Evolutionary conservation across 2,797 vertebrate species (phyloP), one percentile per base, ranked within the genome.

Genomic region (Dromococcyx pavoninus): DNA sequence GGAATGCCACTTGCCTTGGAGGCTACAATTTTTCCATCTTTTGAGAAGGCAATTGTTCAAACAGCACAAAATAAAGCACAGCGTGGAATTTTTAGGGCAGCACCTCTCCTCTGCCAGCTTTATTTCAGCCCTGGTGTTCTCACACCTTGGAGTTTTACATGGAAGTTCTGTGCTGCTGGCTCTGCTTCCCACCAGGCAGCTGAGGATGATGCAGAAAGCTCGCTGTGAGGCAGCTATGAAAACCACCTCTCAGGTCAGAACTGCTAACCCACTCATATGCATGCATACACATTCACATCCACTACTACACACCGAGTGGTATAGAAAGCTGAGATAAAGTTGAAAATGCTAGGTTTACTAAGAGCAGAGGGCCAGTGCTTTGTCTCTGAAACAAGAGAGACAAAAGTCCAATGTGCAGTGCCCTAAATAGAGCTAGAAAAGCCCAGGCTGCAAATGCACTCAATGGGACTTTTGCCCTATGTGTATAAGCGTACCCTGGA

Each of bases 361-460:
- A 84, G 32, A 70, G 67, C 51, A 79, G 77, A 88, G 72, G 70
- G 73, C 37, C 86, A 90, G 66, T 78, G 70, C 91, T 94, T 96
- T 94, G 91, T 94, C 66, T 94, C 90, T 56, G 58, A 93, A 95
- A 90, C 88, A 92, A 95, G 86, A 86, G 92, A 94, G 77, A 96
- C 86, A 94, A 86, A 96, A 96, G 89, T 94, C 73, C 90, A 58
- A 53, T 92, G 66, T 87, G 66, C 69, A 72, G 86, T 62, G 88
- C 37, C 71, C 92, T 94, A 93, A 91, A 94, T 11, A 53, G 44
- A 89, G 44, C 89, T 94, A 96, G 96, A 96, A 95, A 96, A 95
- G 84, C 80, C 84, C 81, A 93, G 86, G 75, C 91, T 94, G 74
- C 60, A 93, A 85, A 92, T 85, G 86, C 84, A 81, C 83, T 96